Conservation (phyloP, 2,797 vertebrate species). For the Betta splendens region DNA sequence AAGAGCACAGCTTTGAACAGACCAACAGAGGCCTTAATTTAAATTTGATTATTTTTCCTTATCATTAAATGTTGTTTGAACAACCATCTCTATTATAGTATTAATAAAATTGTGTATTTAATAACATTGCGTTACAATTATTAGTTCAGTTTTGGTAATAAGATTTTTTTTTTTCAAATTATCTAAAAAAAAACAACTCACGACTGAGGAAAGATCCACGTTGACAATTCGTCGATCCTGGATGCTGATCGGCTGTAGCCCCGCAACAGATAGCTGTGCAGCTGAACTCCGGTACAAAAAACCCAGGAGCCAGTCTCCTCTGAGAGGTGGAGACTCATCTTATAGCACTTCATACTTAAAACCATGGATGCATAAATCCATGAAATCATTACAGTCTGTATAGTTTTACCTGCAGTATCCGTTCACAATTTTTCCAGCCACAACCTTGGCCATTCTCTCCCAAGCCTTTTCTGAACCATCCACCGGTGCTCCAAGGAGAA, state of each 20-base stretch:
- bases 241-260: constrained; percentile 89
- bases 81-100: constrained; percentile 25
- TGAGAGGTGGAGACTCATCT: constrained; percentile 53
- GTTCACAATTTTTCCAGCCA: constrained; percentile 93
- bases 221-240: constrained; percentile 90
- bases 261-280: constrained; percentile 89
- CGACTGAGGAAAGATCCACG: constrained; percentile 93
- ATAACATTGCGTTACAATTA: neutral
- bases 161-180: neutral
- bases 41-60: neutral
- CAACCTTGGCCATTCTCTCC: constrained; percentile 87
- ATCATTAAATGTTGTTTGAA: constrained; percentile 6
- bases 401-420: constrained; percentile 91
- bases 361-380: neutral
- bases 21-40: constrained; percentile 53
- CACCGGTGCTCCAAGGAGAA: constrained; percentile 93
- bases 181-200: constrained; percentile 73
- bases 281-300: constrained; percentile 94
- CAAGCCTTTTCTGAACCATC: constrained; percentile 92
- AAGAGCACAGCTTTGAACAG: constrained; percentile 38
- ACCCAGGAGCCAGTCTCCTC: constrained; percentile 95
- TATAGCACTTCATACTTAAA: neutral
- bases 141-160: neutral
- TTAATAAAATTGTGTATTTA: constrained; percentile 27
- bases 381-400: neutral